Evolutionary conservation across 2,113 vertebrate species (phyloP).

Genomic region (Pungitius pungitius): DNA sequence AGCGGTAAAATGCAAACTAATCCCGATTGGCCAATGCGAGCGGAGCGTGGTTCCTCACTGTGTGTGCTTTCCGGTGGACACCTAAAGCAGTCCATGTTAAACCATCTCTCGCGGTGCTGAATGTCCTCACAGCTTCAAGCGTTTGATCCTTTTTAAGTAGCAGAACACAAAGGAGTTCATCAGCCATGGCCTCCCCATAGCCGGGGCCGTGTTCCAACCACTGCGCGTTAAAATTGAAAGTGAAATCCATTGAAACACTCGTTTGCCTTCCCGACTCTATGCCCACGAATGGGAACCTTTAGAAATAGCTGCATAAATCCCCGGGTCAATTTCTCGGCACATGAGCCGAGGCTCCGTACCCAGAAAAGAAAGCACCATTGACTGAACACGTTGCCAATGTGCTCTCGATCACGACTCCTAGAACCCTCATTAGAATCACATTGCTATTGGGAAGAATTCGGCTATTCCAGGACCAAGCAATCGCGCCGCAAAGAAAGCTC

Average conservation of each 20-base stretch:
- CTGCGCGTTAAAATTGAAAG: conserved; percentile 71
- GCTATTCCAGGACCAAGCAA: conserved; percentile 56
- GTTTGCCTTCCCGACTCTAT: conserved; percentile 65
- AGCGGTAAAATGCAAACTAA: neutral
- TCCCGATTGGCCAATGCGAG: neutral
- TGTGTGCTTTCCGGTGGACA: conserved; percentile 9
- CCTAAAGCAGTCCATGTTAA: conserved; percentile 25
- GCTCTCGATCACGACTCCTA: conserved; percentile 72
- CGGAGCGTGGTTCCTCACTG: neutral
- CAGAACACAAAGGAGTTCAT: conserved; percentile 66
- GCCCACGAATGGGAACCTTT: conserved; percentile 63
- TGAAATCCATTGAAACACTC: conserved; percentile 72
- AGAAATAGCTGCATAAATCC: conserved; percentile 74
- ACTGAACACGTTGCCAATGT: conserved; percentile 58
- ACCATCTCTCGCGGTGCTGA: conserved; percentile 27
- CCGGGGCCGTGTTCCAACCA: conserved; percentile 50
- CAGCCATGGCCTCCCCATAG: conserved; percentile 53
- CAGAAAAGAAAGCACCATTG: conserved; percentile 50
- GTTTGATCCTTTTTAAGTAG: conserved; percentile 61
- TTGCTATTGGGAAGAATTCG: conserved; percentile 42
- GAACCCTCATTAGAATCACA: conserved; percentile 71
- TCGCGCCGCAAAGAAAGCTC: conserved; percentile 27
- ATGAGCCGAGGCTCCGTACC: conserved; percentile 43
- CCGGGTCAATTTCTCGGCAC: conserved; percentile 65
- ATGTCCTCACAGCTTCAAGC: conserved; percentile 53